These are phyloP conservation scores for Melipona quadrifasciata DNA, from an alignment of 1,140 invertebrate genomes.

Conservation along the genomic window DNA sequence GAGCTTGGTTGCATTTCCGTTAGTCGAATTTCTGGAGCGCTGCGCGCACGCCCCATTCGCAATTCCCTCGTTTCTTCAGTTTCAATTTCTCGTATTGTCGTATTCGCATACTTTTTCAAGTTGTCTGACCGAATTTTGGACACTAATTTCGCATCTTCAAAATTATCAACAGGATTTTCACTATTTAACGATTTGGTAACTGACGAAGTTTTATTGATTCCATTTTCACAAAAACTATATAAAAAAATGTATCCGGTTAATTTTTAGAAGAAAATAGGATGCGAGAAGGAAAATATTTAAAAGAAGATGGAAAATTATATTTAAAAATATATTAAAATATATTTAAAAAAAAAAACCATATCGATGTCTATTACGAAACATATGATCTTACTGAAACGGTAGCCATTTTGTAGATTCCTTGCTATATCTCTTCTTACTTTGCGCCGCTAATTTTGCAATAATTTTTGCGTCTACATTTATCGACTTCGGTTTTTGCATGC, in stretches of 20 bases:
- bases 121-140: conserved; percentile 21
- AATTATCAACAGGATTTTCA: background rate
- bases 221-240: conserved; percentile 20
- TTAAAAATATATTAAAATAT: too few species aligned
- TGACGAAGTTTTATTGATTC: background rate
- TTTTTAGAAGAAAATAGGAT: background rate
- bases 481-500: conserved; percentile 57
- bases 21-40: conserved; percentile 41
- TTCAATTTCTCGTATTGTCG: background rate
- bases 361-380: background rate
- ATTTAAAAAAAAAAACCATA: background rate
- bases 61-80: background rate
- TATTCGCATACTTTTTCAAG: background rate
- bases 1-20: background rate
- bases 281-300: background rate
- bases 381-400: conserved; percentile 2
- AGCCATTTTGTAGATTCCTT: background rate
- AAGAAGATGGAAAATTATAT: background rate
- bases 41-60: conserved; percentile 11
- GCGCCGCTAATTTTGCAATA: conserved; percentile 52
- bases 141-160: background rate
- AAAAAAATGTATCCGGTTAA: background rate
- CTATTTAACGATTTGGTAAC: conserved; percentile 16
- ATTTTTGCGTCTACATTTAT: conserved; percentile 65
- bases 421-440: conserved; percentile 27